Evolutionary conservation across 2,888 invertebrate species (phyloP), one percentile per base, ranked within the genome.

Genomic region (Atrina japonica): DNA sequence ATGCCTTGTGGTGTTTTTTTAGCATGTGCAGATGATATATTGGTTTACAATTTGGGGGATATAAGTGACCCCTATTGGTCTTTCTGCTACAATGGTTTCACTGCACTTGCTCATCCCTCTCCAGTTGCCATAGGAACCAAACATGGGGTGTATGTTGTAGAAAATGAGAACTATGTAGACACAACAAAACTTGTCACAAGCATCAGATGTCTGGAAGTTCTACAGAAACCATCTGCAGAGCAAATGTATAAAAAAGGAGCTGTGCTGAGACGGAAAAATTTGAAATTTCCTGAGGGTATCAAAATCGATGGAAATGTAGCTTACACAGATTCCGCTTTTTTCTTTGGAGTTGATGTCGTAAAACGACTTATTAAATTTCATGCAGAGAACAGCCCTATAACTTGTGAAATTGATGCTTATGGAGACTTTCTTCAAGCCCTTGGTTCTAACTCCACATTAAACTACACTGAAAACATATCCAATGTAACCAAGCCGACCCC

Each of bases 321-420:
- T 14, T 92, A 91, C 81, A 92, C 91, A 11, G 92, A 92, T 79
- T 92, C 92, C 77, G 86, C 87, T 9, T 92, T 91, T 76, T 91
- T 88, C 82, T 91, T 92, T 81, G 89, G 89, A 63, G 85, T 86
- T 63, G 81, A 86, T 41, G 82, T 91, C 11, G 83, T 87, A 29
- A 76, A 82, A 21, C 86, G 85, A 65, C 81, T 92, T 30, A 68
- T 90, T 2, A 64, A 82, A 2, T 89, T 90, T 71, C 87, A 87
- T 66, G 69, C 81, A 35, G 73, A 77, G 56, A 77, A 88, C 61
- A 80, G 83, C 7, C 87, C 88, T 5, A 66, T 91, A 14, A 75
- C 77, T 9, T 89, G 90, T 83, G 92, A 92, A 84, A 88, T 92
- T 59, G 91, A 91, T 83, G 91, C 90, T 11, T 92, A 92, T 82